Base-by-base conservation (phyloP, 2,797 vertebrate species). In the Falco concolor region DNA sequence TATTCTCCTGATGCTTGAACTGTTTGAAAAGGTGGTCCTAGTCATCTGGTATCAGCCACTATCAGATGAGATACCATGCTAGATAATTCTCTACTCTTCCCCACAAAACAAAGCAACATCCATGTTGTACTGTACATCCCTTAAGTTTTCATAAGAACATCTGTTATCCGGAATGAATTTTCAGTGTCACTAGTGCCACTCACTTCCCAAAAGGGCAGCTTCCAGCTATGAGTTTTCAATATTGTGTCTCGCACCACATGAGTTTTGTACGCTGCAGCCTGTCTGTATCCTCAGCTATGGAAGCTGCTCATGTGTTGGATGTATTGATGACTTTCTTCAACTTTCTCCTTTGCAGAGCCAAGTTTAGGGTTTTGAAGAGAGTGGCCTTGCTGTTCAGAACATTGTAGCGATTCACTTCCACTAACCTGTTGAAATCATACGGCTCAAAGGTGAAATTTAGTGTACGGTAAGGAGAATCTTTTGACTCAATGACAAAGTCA, bases 341-440 rank as follows among this genome's bases (percentile, higher is more conserved):
- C 82, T 92, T 97, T 65, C 88, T 96, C 85, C 88, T 97, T 14
- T 95, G 89, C 91, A 98, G 74, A 50, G 96, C 98, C 93, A 97
- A 93, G 42, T 25, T 72, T 2, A 99, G 91, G 4, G 90, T 95
- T 21, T 74, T 79, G 36, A 97, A 84, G 77, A 99, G 86, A 6
- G 45, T 34, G 7, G 98, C 95, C 49, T 90, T 95, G 45, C 97
- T 99, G 96, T 98, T 99, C 21, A 97, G 68, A 40, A 99, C 96
- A 2, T 99, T 99, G 94, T 99, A 99, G 63, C 87, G 44, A 53
- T 96, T 98, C 94, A 99, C 92, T 16, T 97, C 96, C 87, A 98
- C 95, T 32, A 99, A 93, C 42, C 92, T 96, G 44, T 97, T 96
- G 90, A 98, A 99, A 70, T 98, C 97, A 5, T 96, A 17, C 0